These are phyloP conservation scores for Galerucella pusilla DNA, from an alignment of 2,888 invertebrate genomes.

Conservation along the genomic window DNA sequence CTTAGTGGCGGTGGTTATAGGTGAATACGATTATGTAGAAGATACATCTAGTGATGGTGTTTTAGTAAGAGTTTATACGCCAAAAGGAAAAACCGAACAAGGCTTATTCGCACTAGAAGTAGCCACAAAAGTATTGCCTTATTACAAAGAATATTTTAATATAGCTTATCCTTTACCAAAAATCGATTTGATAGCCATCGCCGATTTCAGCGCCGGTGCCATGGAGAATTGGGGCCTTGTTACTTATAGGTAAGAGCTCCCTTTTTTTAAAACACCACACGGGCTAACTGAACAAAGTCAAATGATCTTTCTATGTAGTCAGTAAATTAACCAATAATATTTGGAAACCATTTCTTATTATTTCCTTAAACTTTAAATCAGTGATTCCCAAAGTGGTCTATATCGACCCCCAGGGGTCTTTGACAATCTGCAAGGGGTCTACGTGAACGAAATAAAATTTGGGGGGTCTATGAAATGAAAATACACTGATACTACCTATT, in stretches of 20 bases:
- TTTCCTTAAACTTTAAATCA: too few species aligned
- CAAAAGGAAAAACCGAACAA: slow-evolving; percentile 91
- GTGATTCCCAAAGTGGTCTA: too few species aligned
- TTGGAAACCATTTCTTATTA: too few species aligned
- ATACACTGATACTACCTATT: too few species aligned
- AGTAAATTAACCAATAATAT: too few species aligned
- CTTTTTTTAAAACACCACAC: neutral
- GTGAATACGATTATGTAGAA: slow-evolving; percentile 95
- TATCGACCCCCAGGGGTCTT: too few species aligned
- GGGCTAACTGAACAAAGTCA: too few species aligned
- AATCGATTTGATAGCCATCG: slow-evolving; percentile 95
- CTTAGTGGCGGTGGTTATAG: slow-evolving; percentile 92
- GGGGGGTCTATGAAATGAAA: too few species aligned
- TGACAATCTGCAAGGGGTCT: too few species aligned
- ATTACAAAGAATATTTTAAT: slow-evolving; percentile 94
- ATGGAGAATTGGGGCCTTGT: slow-evolving; percentile 99
- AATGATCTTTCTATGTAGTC: too few species aligned
- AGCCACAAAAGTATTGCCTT: slow-evolving; percentile 91
- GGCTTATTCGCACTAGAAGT: slow-evolving; percentile 93
- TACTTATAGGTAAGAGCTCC: slow-evolving; percentile 72
- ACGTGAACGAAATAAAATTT: too few species aligned
- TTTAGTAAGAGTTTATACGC: slow-evolving; percentile 84
- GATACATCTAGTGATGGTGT: slow-evolving; percentile 85
- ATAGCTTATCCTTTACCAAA: slow-evolving; percentile 96
- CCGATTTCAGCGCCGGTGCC: slow-evolving; percentile 94